A percentile compares a stretch with the other conserved stretches of the same genome.
Evolutionary conservation across 2,113 vertebrate species (phyloP).

Genomic region (Microcebus griseorufus): DNA sequence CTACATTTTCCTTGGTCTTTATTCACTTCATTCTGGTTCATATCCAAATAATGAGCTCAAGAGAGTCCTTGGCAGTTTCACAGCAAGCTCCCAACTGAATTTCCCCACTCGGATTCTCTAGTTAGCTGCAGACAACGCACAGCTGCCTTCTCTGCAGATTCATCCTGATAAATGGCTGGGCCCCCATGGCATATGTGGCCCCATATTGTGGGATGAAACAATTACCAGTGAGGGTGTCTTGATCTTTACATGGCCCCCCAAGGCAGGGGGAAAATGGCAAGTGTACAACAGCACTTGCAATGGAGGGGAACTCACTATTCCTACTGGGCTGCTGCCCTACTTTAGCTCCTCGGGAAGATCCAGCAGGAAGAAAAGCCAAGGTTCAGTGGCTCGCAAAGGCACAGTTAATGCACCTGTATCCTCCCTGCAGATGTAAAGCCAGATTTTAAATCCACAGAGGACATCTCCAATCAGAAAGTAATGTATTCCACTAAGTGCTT

Average conservation of each 20-base stretch:
- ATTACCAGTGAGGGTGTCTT: not conserved
- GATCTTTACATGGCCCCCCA: not conserved
- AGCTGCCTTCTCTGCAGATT: not conserved
- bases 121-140: not conserved
- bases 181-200: not conserved
- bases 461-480: not conserved
- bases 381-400: not conserved
- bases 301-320: not conserved
- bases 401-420: conserved; percentile 35
- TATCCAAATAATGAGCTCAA: conserved; percentile 64
- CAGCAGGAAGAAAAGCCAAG: conserved; percentile 1
- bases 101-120: not conserved
- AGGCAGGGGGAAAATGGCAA: conserved; percentile 5
- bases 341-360: conserved; percentile 29
- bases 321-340: conserved; percentile 15
- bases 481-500: not conserved
- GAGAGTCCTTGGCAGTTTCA: conserved; percentile 36
- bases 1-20: conserved; percentile 42
- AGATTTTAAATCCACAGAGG: not conserved
- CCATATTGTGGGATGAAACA: not conserved
- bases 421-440: conserved; percentile 28
- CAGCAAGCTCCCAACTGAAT: conserved; percentile 38
- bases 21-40: conserved; percentile 35
- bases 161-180: not conserved
- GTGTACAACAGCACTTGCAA: not conserved